Evolutionary conservation across 92 coral and sea anemone genomes (phyloP).

Genomic region (Bergia sp.): DNA sequence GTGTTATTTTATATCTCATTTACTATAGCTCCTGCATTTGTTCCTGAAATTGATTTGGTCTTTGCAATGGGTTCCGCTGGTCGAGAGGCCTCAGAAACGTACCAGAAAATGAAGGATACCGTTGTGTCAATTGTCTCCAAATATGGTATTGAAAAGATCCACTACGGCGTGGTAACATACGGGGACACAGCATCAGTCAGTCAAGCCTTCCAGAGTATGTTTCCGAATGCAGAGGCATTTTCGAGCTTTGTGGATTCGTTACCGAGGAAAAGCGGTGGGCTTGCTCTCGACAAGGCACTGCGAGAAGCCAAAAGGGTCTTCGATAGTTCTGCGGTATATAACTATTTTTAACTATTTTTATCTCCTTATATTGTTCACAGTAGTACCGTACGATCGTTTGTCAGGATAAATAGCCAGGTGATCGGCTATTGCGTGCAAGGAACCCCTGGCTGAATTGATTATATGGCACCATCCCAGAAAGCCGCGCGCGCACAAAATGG

Average conservation of each 20-base stretch:
- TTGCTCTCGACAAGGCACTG: slow-evolving; percentile 55
- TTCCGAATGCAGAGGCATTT: slow-evolving; percentile 7
- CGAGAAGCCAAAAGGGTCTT: slow-evolving; percentile 46
- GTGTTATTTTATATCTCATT: not conserved
- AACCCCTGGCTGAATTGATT: too few species aligned
- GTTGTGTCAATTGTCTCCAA: slow-evolving; percentile 45
- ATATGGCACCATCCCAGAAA: too few species aligned
- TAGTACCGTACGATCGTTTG: not conserved
- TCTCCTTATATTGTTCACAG: not conserved
- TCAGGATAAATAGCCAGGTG: not conserved
- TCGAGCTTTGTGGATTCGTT: slow-evolving; percentile 33
- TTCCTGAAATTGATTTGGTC: slow-evolving; percentile 30
- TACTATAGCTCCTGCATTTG: slow-evolving; percentile 29
- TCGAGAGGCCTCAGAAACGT: slow-evolving; percentile 27
- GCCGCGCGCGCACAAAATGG: too few species aligned
- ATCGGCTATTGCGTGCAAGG: too few species aligned
- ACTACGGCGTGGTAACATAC: slow-evolving; percentile 36
- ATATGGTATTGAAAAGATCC: slow-evolving; percentile 43
- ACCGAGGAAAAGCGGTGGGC: slow-evolving; percentile 45
- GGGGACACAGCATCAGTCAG: slow-evolving; percentile 22
- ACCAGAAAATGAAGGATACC: slow-evolving; percentile 45
- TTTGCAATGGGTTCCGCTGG: slow-evolving; percentile 21
- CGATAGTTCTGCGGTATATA: slow-evolving; percentile 31
- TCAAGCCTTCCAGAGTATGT: slow-evolving; percentile 11
- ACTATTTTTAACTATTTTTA: not conserved